These are phyloP conservation scores for Oxyura jamaicensis DNA, from an alignment of 2,113 vertebrate species.

Conservation along the genomic window DNA sequence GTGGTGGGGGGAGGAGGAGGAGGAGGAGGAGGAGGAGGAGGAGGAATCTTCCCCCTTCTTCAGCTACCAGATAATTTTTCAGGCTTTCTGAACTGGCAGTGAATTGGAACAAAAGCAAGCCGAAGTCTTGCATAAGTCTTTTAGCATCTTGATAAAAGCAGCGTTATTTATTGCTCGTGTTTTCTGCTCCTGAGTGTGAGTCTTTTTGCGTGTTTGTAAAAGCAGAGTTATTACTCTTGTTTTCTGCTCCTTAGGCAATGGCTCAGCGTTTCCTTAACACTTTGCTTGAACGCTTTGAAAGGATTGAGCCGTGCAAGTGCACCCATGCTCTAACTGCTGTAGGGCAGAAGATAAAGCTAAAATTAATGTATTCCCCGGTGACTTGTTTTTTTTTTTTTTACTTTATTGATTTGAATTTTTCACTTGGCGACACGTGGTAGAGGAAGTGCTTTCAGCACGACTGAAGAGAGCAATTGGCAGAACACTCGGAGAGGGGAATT, in stretches of 20 bases:
- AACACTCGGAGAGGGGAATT: background rate
- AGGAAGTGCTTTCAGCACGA: background rate
- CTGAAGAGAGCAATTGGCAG: background rate
- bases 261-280: background rate
- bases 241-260: rapidly evolving
- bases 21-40: no score
- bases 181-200: no score
- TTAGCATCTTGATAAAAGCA: background rate
- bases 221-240: background rate
- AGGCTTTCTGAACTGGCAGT: rapidly evolving
- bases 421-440: rapidly evolving
- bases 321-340: rapidly evolving
- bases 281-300: background rate
- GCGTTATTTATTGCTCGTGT: background rate
- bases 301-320: rapidly evolving
- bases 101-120: background rate
- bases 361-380: background rate
- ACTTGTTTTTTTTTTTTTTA: background rate
- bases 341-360: background rate
- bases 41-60: rapidly evolving
- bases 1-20: no score
- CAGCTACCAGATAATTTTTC: rapidly evolving
- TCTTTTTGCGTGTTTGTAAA: rapidly evolving
- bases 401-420: background rate
- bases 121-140: background rate